These are phyloP conservation scores for Callocephalon fimbriatum DNA, from an alignment of 2,113 vertebrate species.

Conservation along the genomic window DNA sequence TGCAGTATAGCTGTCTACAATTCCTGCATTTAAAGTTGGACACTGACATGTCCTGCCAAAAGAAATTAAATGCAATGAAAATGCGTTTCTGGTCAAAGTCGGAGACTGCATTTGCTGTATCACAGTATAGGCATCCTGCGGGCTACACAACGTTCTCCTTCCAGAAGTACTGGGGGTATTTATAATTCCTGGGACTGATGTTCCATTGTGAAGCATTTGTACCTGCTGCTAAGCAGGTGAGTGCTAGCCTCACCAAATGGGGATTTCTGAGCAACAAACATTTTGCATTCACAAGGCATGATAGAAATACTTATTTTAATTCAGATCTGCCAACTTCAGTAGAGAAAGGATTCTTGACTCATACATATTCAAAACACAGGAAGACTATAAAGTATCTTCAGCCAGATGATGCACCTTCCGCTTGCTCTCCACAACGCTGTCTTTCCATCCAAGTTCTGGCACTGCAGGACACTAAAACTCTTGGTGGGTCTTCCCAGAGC, in stretches of 20 bases:
- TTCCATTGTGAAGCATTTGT: neutral
- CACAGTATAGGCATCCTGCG: neutral
- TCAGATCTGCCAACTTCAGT: neutral
- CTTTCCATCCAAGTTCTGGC: neutral
- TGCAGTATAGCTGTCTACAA: neutral
- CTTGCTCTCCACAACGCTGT: neutral
- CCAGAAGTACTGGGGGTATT: neutral
- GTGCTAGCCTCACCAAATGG: neutral
- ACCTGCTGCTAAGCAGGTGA: neutral
- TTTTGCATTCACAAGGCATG: neutral
- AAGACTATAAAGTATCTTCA: neutral
- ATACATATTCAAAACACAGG: neutral
- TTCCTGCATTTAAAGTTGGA: neutral
- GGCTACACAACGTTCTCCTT: fast-evolving
- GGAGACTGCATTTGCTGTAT: neutral
- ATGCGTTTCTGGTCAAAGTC: neutral
- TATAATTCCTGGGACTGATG: neutral
- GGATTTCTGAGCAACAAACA: neutral
- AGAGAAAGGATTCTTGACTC: neutral
- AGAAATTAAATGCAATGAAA: neutral
- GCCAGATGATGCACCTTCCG: neutral
- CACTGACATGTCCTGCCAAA: neutral
- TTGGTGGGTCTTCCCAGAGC: neutral
- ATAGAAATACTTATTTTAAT: neutral
- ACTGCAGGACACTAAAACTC: neutral